Evolutionary conservation across 2,797 vertebrate species (phyloP), one percentile per base, ranked within the genome.

Genomic region (Phaenicophaeus curvirostris): DNA sequence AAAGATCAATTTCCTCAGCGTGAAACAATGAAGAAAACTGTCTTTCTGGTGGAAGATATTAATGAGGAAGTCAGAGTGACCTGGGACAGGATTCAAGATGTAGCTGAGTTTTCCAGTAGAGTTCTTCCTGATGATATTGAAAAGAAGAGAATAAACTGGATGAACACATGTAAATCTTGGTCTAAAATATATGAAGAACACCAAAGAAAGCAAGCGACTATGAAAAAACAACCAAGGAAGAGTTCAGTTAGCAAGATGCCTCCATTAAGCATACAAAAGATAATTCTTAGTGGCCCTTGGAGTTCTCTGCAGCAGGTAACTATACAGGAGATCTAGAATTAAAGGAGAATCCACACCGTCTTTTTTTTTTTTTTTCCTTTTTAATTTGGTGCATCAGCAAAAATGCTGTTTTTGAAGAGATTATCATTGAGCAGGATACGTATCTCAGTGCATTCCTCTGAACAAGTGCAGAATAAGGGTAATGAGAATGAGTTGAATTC

Each of bases 101-200:
- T 6, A 9, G 13, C 61, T 51, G 44, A 85, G 42, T 55, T 9
- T 80, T 94, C 65, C 55, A 28, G 24, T 39, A 88, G 75, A 58
- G 14, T 59, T 72, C 92, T 98, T 93, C 91, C 96, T 20, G 97
- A 97, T 68, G 81, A 72, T 87, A 91, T 98, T 48, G 98, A 99
- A 94, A 96, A 97, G 72, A 99, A 98, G 94, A 98, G 98, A 87
- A 88, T 98, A 93, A 89, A 91, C 5, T 99, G 99, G 99, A 98
- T 99, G 97, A 98, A 97, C 62, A 97, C 96, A 24, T 99, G 98
- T 89, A 96, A 96, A 92, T 92, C 98, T 24, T 99, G 99, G 99
- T 97, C 97, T 87, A 97, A 98, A 97, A 97, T 98, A 84, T 97
- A 97, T 61, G 94, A 97, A 57, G 97, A 98, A 96, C 98, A 98